Percentiles rank a stretch among this genome's conserved stretches.
phyloP scores from a whole-genome alignment of 1,140 invertebrate genomes.

The Drosophila pectinifera region DNA sequence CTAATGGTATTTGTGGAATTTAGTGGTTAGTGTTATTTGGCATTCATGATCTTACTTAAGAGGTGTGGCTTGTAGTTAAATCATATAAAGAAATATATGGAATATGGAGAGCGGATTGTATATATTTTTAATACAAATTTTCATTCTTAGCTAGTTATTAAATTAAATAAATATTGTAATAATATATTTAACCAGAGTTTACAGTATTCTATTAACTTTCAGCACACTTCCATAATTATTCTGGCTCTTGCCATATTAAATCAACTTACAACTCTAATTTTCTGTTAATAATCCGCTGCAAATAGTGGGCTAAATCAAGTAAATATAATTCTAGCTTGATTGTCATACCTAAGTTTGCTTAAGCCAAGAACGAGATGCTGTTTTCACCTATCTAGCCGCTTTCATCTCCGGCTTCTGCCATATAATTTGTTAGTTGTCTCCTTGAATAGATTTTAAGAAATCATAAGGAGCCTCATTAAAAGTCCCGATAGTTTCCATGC shows the following conservation, averaged over 20 bases:
- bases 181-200: no score
- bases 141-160: no score
- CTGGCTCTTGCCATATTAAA: no score
- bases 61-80: no score
- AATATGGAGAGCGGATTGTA: not conserved
- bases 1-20: not conserved
- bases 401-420: slow-evolving; percentile 13
- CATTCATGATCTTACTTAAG: not conserved
- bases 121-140: not conserved
- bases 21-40: not conserved
- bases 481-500: slow-evolving; percentile 42
- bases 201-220: no score
- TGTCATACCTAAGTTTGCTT: not conserved
- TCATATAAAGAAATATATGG: no score
- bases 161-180: no score
- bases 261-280: no score
- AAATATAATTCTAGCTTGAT: not conserved
- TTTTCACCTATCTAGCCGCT: slow-evolving; percentile 4
- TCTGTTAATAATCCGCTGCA: no score
- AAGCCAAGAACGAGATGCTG: not conserved
- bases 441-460: slow-evolving; percentile 71
- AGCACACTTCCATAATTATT: no score
- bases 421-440: slow-evolving; percentile 78
- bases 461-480: slow-evolving; percentile 64
- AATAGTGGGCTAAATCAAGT: not conserved